phyloP scores from a whole-genome alignment of 2,113 vertebrate genomes.

The Syrmaticus mikado region DNA sequence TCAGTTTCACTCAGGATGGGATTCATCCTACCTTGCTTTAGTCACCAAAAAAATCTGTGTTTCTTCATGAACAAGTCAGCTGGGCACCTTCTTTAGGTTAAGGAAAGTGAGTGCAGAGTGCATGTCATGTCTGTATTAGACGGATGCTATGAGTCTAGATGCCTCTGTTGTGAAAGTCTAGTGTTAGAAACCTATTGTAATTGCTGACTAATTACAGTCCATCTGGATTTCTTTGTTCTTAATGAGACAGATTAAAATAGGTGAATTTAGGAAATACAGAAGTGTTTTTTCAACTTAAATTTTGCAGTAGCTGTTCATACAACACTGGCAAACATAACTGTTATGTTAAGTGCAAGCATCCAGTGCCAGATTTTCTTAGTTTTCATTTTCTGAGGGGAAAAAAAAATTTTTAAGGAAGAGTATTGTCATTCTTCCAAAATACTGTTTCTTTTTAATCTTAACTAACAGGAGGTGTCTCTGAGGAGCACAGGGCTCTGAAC shows the following conservation, averaged over 20 bases:
- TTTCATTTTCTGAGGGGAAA: neutral
- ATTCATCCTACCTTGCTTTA: neutral
- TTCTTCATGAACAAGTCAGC: neutral
- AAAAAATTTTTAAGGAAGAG: slow-evolving; percentile 10
- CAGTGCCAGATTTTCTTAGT: neutral
- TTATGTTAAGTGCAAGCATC: neutral
- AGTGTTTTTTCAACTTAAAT: neutral
- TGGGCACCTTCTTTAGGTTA: neutral
- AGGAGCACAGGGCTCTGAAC: neutral
- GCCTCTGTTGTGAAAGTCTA: neutral
- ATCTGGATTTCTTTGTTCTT: neutral
- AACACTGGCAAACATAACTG: neutral
- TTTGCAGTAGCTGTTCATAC: neutral
- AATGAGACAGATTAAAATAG: neutral
- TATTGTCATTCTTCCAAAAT: slow-evolving; percentile 2
- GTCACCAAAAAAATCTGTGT: neutral
- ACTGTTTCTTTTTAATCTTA: slow-evolving; percentile 2
- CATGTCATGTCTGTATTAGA: neutral
- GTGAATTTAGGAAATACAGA: neutral
- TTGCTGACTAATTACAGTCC: neutral
- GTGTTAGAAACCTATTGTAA: neutral
- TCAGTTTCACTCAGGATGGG: neutral
- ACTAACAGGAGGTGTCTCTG: slow-evolving; percentile 12
- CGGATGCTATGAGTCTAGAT: neutral
- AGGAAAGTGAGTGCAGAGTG: neutral